Evolutionary conservation across 2,797 vertebrate species (phyloP).

Genomic region (Melanogrammus aeglefinus): DNA sequence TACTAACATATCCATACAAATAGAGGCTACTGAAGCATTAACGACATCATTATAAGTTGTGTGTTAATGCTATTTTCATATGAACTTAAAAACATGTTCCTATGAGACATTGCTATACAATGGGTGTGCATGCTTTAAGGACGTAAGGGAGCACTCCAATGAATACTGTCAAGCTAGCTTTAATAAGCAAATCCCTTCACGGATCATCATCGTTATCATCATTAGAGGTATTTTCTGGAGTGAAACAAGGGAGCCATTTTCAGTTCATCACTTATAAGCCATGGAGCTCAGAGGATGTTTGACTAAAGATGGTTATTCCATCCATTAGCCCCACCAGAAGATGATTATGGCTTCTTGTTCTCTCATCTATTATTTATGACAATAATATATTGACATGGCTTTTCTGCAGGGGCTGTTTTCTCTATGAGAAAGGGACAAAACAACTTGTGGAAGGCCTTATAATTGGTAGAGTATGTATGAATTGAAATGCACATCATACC

Average conservation of each 20-base stretch:
- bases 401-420: background rate
- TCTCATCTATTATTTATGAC: background rate
- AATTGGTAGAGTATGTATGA: background rate
- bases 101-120: background rate
- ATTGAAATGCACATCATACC: background rate
- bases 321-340: background rate
- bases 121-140: background rate
- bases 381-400: background rate
- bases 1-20: background rate
- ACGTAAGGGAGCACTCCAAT: background rate
- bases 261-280: conserved; percentile 2
- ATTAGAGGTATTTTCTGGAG: background rate
- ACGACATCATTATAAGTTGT: background rate
- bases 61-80: background rate
- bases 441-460: background rate
- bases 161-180: background rate
- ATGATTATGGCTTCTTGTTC: background rate
- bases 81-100: background rate
- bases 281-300: background rate
- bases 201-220: background rate
- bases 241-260: background rate
- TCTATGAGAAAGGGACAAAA: background rate
- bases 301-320: background rate
- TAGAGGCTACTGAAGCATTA: background rate
- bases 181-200: background rate